phyloP scores from a whole-genome alignment of 2,888 invertebrate species.

The Drosophila atroscutellata region DNA sequence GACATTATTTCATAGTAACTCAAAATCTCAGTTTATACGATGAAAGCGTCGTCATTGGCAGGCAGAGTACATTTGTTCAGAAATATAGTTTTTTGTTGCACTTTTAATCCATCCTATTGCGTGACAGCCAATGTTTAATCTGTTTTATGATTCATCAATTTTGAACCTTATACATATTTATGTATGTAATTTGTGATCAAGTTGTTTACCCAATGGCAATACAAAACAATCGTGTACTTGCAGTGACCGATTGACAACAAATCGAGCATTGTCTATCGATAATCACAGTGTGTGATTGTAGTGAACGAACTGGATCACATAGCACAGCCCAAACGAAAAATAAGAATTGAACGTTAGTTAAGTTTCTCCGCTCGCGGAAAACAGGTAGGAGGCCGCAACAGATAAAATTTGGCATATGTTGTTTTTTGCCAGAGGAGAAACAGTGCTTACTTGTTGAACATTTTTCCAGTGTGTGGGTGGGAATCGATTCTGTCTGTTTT shows the following conservation, averaged over 20 bases:
- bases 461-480: slow-evolving; percentile 6
- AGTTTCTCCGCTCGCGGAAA: slow-evolving; percentile 64
- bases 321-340: slow-evolving; percentile 10
- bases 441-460: slow-evolving; percentile 47
- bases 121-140: not conserved
- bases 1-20: slow-evolving; percentile 55
- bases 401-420: slow-evolving; percentile 7
- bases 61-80: not conserved
- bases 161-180: slow-evolving; percentile 24
- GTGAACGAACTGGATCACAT: slow-evolving; percentile 16
- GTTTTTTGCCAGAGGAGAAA: not conserved
- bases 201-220: slow-evolving; percentile 3
- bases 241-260: slow-evolving; percentile 24
- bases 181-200: slow-evolving; percentile 10
- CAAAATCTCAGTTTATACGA: slow-evolving; percentile 47
- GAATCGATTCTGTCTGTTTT: slow-evolving; percentile 44
- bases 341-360: slow-evolving; percentile 29
- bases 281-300: too few species aligned
- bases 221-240: slow-evolving; percentile 15
- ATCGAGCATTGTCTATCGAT: slow-evolving; percentile 18
- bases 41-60: slow-evolving; percentile 30
- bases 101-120: slow-evolving; percentile 19
- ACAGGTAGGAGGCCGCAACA: slow-evolving; percentile 41
- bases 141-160: slow-evolving; percentile 19
- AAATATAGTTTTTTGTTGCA: not conserved